Base-by-base conservation (phyloP, 2,113 vertebrate genomes). In the Gambusia affinis region DNA sequence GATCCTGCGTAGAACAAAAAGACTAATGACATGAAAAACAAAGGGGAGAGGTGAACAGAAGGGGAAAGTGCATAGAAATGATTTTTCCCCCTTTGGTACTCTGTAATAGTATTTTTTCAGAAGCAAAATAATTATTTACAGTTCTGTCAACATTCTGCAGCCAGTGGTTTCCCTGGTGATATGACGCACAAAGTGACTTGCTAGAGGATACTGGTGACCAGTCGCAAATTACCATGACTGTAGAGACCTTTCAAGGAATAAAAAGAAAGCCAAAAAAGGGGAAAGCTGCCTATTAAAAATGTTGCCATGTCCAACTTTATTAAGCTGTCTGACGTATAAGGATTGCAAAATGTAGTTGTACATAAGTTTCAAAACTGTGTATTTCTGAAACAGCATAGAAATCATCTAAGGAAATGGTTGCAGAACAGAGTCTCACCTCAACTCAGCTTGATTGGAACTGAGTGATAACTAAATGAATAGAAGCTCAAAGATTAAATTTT, bases 61-160 rank as follows among this genome's bases (percentile, higher is more conserved):
- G 24, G 39, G 29, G 29, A 29, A 64, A 60, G 14, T 28, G 64
- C 27, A 42, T 64, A 24, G 22, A 24, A 29, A 39, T 28, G 0
- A 29, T 42, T 67, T 63, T 61, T 70, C 72, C 2, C 10, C 3
- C 12, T 37, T 69, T 11, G 15, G n/a, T 84, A 47, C 44, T 30
- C 39, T 24, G 3, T 30, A 24, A 60, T 66, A 72, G 79, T 61
- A 70, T 47, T 69, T 35, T 72, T 65, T 65, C 62, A 76, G 29
- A 30, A 63, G 30, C 33, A 30, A 68, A 47, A 47, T 47, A 75
- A 73, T 61, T 14, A 31, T 10, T 77, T 62, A 66, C 28, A 65
- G 71, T 60, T 31, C 51, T 79, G 60, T 37, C 35, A 80, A 72
- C 60, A 78, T 39, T 51, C 47, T 72, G 42, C 61, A 69, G 70